These are phyloP conservation scores for Sandelia bainsii DNA, from an alignment of 2,797 vertebrate genomes.

Conservation along the genomic window DNA sequence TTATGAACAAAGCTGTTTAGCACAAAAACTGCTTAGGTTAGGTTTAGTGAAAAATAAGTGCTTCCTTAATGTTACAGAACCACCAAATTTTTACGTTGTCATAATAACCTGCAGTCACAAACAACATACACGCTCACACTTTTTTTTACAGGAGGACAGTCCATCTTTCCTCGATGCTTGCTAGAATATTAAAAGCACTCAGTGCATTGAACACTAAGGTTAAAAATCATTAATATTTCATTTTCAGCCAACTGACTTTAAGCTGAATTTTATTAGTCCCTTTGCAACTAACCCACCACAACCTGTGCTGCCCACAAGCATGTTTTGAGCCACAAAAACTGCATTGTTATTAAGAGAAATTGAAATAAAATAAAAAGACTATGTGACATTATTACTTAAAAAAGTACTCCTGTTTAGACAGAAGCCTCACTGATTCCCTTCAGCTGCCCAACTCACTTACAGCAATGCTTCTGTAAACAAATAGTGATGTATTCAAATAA, in stretches of 20 bases:
- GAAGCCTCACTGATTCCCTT: slow-evolving; percentile 2
- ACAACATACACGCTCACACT: no score
- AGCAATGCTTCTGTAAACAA: no score
- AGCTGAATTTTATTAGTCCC: slow-evolving; percentile 2
- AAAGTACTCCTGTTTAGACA: not conserved
- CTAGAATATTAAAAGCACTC: not conserved
- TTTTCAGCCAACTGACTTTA: not conserved
- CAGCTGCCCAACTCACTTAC: not conserved
- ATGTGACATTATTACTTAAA: not conserved
- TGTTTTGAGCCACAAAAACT: not conserved
- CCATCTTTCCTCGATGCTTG: not conserved
- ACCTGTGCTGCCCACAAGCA: not conserved
- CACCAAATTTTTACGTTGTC: no score
- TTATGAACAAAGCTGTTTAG: no score
- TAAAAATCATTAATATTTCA: not conserved
- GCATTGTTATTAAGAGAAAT: not conserved
- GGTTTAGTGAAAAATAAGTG: no score
- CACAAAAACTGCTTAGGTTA: no score
- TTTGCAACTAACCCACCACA: not conserved
- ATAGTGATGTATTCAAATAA: no score
- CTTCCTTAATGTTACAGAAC: no score
- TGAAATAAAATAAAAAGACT: not conserved
- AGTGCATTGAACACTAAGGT: not conserved
- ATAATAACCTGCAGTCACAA: no score
- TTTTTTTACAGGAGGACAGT: no score